phyloP scores from a whole-genome alignment of 1,140 invertebrate species.

The Gonioctena quinquepunctata region DNA sequence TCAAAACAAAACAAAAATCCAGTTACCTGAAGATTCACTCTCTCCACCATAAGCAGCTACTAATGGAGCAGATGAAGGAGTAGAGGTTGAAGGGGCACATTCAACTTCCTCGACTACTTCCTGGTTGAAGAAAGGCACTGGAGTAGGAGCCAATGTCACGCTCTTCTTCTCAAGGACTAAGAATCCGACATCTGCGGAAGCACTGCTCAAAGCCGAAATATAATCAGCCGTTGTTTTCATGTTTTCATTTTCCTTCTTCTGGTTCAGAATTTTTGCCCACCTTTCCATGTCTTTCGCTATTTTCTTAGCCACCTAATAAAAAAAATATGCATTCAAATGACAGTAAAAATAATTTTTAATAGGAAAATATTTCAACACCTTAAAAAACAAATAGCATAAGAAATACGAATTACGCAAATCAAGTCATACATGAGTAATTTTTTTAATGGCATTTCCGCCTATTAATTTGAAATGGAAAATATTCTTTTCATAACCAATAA shows the following conservation, averaged over 20 bases:
- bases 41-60: constrained; percentile 80
- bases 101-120: neutral
- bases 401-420: too few species aligned
- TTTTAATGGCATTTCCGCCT: too few species aligned
- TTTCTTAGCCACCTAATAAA: constrained; percentile 96
- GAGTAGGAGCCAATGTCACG: constrained; percentile 9
- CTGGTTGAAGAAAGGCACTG: constrained; percentile 28
- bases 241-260: constrained; percentile 83
- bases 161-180: constrained; percentile 78
- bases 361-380: too few species aligned
- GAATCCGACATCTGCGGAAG: constrained; percentile 88
- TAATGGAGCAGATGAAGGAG: constrained; percentile 57
- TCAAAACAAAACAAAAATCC: too few species aligned
- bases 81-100: constrained; percentile 6
- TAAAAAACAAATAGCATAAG: too few species aligned
- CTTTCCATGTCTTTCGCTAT: constrained; percentile 83
- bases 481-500: too few species aligned
- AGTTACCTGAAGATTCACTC: constrained; percentile 59
- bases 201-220: constrained; percentile 49
- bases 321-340: too few species aligned
- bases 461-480: too few species aligned
- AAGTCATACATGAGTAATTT: too few species aligned
- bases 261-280: constrained; percentile 97
- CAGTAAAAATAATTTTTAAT: too few species aligned
- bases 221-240: constrained; percentile 32